A percentile compares a stretch with the other conserved stretches of the same genome.
These are phyloP conservation scores for Drosophila rufa DNA, from an alignment of 1,140 invertebrate genomes.

Conservation along the genomic window DNA sequence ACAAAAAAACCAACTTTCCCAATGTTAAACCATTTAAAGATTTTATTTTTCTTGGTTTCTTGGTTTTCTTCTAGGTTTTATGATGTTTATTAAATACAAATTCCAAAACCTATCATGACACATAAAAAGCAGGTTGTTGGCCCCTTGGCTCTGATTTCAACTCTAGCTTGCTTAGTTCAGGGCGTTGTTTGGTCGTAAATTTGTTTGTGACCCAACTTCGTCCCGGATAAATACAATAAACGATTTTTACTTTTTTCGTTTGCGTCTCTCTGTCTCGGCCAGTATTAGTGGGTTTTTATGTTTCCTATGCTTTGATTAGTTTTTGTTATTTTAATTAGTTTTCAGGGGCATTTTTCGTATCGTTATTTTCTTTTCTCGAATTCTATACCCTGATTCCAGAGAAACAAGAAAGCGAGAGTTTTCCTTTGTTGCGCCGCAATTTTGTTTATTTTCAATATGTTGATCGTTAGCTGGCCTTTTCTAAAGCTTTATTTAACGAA, in stretches of 20 bases:
- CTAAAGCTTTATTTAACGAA: constrained; percentile 41
- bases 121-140: constrained; percentile 23
- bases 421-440: constrained; percentile 40
- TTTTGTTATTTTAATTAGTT: constrained; percentile 56
- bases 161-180: background rate
- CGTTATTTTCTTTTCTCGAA: constrained; percentile 32
- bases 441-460: constrained; percentile 37
- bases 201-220: constrained; percentile 28
- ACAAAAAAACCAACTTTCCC: constrained; percentile 31
- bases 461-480: constrained; percentile 21
- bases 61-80: constrained; percentile 34
- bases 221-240: constrained; percentile 38
- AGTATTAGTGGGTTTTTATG: constrained; percentile 33
- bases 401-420: constrained; percentile 51
- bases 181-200: constrained; percentile 51
- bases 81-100: constrained; percentile 54
- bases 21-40: constrained; percentile 10
- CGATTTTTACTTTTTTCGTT: constrained; percentile 47
- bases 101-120: constrained; percentile 41
- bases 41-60: constrained; percentile 9
- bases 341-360: constrained; percentile 47
- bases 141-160: constrained; percentile 7
- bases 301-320: constrained; percentile 40
- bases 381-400: constrained; percentile 37
- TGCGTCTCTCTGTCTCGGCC: background rate